phyloP scores from a whole-genome alignment of 2,797 vertebrate genomes.

The Tragelaphus eurycerus region DNA sequence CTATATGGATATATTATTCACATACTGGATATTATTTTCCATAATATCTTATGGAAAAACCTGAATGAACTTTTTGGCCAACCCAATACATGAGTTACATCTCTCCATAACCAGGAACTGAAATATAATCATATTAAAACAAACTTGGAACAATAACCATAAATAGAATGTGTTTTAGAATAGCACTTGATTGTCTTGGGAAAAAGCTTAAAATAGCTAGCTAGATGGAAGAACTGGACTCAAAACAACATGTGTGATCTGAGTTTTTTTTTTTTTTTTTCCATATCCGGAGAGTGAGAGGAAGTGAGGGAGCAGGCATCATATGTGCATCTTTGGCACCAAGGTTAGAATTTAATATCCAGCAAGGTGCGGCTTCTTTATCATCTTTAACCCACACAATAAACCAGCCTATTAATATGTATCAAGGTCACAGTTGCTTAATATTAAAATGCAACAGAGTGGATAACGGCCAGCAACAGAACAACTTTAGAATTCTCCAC shows the following conservation, averaged over 20 bases:
- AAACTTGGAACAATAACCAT: neutral
- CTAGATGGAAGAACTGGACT: neutral
- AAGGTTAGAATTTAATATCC: constrained; percentile 22
- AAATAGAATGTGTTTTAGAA: neutral
- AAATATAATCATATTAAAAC: neutral
- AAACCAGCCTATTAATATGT: constrained; percentile 30
- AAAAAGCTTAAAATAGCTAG: neutral
- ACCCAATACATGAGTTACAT: neutral
- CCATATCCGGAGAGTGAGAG: neutral
- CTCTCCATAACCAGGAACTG: neutral
- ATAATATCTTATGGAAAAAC: neutral
- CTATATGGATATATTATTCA: neutral
- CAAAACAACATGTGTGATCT: neutral
- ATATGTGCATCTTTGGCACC: neutral
- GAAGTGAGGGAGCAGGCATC: neutral
- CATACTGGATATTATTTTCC: neutral
- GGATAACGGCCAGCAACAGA: neutral
- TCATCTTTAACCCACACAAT: neutral
- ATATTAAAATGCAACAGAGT: neutral
- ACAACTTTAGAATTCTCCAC: neutral
- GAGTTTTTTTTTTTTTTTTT: neutral
- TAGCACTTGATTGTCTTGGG: neutral
- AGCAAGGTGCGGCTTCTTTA: neutral
- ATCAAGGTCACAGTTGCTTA: constrained; percentile 46
- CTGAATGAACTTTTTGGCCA: neutral